phyloP scores from a whole-genome alignment of 2,113 vertebrate genomes.

The Colaptes auratus region DNA sequence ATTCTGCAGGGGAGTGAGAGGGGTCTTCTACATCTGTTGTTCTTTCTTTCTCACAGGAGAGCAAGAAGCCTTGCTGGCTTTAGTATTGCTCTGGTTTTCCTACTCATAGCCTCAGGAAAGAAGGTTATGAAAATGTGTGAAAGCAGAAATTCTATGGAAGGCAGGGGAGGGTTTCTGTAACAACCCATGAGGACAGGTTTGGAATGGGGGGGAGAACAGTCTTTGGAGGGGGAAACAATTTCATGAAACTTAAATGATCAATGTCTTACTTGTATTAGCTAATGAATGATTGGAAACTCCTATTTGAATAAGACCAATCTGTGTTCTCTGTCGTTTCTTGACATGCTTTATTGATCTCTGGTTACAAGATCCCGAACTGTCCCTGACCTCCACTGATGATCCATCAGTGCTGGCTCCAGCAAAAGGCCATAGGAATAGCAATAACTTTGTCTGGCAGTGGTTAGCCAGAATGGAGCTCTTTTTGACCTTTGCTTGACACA shows the following conservation, averaged over 20 bases:
- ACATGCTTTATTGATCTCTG: not conserved
- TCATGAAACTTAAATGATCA: not conserved
- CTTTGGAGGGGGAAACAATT: not conserved
- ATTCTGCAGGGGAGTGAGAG: not conserved
- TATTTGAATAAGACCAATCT: not conserved
- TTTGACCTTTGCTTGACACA: not conserved
- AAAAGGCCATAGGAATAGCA: not conserved
- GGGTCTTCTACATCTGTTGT: not conserved
- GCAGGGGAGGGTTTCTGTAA: not conserved
- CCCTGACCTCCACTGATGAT: not conserved
- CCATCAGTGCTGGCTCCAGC: fast-evolving
- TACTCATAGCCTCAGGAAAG: not conserved
- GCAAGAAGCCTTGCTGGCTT: not conserved
- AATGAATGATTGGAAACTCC: too few relatives aligned
- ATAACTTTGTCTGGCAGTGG: not conserved
- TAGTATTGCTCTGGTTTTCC: not conserved
- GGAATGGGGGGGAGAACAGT: not conserved
- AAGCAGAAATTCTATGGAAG: not conserved
- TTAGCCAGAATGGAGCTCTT: not conserved
- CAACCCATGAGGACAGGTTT: not conserved
- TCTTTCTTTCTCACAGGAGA: not conserved
- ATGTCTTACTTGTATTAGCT: not conserved
- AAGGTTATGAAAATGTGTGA: not conserved
- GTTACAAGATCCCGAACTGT: not conserved
- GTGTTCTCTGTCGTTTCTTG: not conserved